Evolutionary conservation across 2,888 invertebrate species (phyloP).

Genomic region (Hesperia comma): DNA sequence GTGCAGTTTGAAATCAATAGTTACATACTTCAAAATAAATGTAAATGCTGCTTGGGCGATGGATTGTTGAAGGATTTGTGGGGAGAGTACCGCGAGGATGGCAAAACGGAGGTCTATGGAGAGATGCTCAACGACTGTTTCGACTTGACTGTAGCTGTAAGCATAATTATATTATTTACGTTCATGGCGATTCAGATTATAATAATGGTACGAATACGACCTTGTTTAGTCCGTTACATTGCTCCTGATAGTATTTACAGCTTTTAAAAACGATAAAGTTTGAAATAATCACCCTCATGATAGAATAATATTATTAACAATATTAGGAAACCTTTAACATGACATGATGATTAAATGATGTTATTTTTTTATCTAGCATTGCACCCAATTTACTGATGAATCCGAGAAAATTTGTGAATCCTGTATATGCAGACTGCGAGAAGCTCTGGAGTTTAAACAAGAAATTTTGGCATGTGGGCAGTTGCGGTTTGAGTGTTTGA

Average conservation of each 20-base stretch:
- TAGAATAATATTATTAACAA: no score
- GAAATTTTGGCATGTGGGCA: slow-evolving; percentile 47
- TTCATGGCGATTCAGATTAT: not conserved
- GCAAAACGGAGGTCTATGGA: slow-evolving; percentile 58
- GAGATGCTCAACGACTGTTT: slow-evolving; percentile 68
- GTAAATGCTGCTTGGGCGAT: slow-evolving; percentile 65
- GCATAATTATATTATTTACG: slow-evolving; percentile 1
- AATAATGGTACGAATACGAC: not conserved
- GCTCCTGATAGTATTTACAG: no score
- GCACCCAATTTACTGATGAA: not conserved
- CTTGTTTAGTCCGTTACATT: no score
- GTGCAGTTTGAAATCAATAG: slow-evolving; percentile 9
- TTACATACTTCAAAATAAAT: slow-evolving; percentile 43
- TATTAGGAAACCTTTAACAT: no score
- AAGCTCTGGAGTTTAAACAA: slow-evolving; percentile 52
- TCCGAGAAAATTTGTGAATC: slow-evolving; percentile 51
- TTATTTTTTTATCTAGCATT: not conserved
- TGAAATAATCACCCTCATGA: no score
- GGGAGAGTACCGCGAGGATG: slow-evolving; percentile 52
- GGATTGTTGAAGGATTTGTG: slow-evolving; percentile 64
- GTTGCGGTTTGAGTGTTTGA: slow-evolving; percentile 6
- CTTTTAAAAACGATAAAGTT: no score
- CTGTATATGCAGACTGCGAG: slow-evolving; percentile 51
- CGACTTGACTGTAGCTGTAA: slow-evolving; percentile 61
- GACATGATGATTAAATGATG: not conserved